Evolutionary conservation across 2,113 vertebrate genomes (phyloP), one percentile per base, ranked within the genome.

Genomic region (Morone saxatilis): DNA sequence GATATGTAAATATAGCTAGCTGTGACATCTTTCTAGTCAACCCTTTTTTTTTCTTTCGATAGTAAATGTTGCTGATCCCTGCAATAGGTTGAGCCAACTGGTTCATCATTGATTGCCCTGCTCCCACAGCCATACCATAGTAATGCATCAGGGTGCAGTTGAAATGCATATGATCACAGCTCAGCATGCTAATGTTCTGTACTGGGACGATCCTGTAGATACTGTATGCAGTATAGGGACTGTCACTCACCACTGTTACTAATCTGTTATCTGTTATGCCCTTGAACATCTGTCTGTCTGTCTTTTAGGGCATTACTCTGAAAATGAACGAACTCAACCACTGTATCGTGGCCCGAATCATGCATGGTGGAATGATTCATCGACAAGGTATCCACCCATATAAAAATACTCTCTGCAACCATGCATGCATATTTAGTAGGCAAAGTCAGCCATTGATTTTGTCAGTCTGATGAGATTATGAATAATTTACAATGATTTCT

Each of bases 291-390:
- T 69, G 17, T 76, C 6, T 62, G 31, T 79, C 2, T 31, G 31
- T 85, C 38, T 76, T 88, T 5, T n/a, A 99, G 98, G 98, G 98
- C 91, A 99, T 99, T 83, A 99, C 98, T 91, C 96, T 99, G 92
- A 99, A 99, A 96, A 99, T 99, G 98, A 99, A 99, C 72, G 98
- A 99, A 45, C 95, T 98, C 83, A 99, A 99, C 95, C 98, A 99
- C 81, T 99, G 98, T 85, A 99, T 99, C 63, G 98, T 99, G 91
- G 98, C 98, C 88, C 96, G 98, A 91, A 99, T 99, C 95, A 99
- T 99, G 98, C 98, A 99, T 0, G 98, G 98, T 76, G 98, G 98
- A 93, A 99, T 99, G 98, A 99, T 99, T 93, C 98, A 99, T 89
- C 96, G 98, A 91, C 98, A 99, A 98, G 98, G 98, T 99, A 96